Evolutionary conservation across 2,113 vertebrate genomes (phyloP), one percentile per base, ranked within the genome.

Genomic region (Hydrochoerus hydrochaeris): DNA sequence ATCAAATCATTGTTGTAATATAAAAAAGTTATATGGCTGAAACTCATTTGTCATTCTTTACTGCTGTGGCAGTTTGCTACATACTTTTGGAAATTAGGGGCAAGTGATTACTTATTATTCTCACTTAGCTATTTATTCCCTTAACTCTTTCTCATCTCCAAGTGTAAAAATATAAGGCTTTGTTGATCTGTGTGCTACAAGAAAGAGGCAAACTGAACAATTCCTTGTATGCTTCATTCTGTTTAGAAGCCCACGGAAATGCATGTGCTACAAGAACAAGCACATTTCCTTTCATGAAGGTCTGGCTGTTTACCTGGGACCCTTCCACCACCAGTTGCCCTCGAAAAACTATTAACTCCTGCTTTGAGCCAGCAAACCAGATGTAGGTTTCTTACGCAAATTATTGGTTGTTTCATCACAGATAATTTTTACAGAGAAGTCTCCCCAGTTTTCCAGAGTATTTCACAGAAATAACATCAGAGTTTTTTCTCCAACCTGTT

Each of bases 381-480:
- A 99, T 99, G 99, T 99, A 99, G 98, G 98, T 99, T 99, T 99
- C 98, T 99, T 98, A 98, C 99, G 99, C 98, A 99, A 99, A 99
- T 99, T 99, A 99, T 99, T 99, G 99, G 98, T 98, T 98, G 98
- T 99, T 99, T 99, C 98, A 97, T 99, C 98, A 98, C 99, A 99
- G 98, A 99, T 98, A 98, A 92, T 99, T 99, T 99, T 99, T 98
- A 98, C 98, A 98, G 98, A 98, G 99, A 99, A 99, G 98, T 99
- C 99, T 99, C 99, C 99, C 99, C 99, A 99, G 99, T 98, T 99
- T 99, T 98, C 98, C 98, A 93, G 98, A 98, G 98, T 98, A 99
- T 99, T 99, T 99, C 99, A 98, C 96, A 98, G 98, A 97, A 99
- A 99, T 98, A 98, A 98, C 98, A 99, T 99, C 99, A 99, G 98